These are phyloP conservation scores for Metopia argyrocephala DNA, from an alignment of 2,888 invertebrate genomes.

Conservation along the genomic window DNA sequence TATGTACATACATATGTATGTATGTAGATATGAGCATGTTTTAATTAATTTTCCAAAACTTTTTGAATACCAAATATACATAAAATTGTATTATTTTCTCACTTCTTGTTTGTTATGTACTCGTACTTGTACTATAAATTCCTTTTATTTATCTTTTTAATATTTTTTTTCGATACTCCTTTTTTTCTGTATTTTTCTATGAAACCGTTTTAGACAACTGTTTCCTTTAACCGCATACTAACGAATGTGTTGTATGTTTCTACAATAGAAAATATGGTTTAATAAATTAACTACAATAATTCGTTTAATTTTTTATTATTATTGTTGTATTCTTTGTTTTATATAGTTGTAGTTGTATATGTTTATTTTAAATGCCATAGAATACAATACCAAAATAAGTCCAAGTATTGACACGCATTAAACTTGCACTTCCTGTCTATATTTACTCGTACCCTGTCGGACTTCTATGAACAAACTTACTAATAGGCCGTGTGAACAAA, in stretches of 20 bases:
- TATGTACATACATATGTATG: no score
- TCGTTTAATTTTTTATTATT: background rate
- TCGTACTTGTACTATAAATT: background rate
- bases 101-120: background rate
- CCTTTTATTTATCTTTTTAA: background rate
- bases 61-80: no score
- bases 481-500: no score
- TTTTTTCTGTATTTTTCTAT: background rate
- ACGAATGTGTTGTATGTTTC: constrained; percentile 55
- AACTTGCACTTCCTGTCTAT: constrained; percentile 65
- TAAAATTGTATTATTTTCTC: background rate
- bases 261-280: constrained; percentile 18
- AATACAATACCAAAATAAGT: constrained; percentile 22
- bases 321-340: background rate
- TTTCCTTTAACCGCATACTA: constrained; percentile 55
- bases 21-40: no score
- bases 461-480: no score
- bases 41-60: no score
- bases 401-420: constrained; percentile 61
- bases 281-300: constrained; percentile 34
- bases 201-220: constrained; percentile 50
- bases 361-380: constrained; percentile 41
- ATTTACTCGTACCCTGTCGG: constrained; percentile 4
- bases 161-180: background rate
- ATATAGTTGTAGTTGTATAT: constrained; percentile 20